Evolutionary conservation across 2,113 vertebrate genomes (phyloP), one percentile per base, ranked within the genome.

Genomic region (Dolichotis patagonum): DNA sequence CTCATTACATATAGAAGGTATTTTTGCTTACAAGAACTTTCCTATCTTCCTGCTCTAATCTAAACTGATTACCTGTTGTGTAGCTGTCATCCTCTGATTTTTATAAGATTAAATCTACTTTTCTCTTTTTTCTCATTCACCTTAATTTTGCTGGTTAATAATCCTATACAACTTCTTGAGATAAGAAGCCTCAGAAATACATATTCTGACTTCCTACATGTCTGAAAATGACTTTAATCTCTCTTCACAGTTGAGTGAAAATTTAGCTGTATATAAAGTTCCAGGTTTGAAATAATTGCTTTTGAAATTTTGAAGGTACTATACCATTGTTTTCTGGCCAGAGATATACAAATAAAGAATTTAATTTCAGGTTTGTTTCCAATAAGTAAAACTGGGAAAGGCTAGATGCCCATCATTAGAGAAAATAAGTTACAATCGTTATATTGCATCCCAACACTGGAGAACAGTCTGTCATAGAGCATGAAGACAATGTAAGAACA

Each of bases 171-270:
- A 88, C 58, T 85, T 95, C 17, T 71, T 87, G 41, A 91, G 28
- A 90, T 10, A 85, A n/a, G 69, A 94, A 92, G 52, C 3, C 28
- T 85, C 86, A 62, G 43, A 95, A 9, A 94, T 81, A 80, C 6
- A 94, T 32, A 96, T 88, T 95, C 54, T 92, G 11, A 96, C 78
- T 87, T 89, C 52, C 69, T 81, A 52, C 6, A 80, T 80, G 32
- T 77, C 82, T 88, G 20, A 93, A 97, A 54, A 86, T 94, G 22
- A 88, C 26, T 60, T 90, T 95, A 92, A 94, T 85, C 26, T 81
- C 52, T 73, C 13, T 14, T 92, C 30, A 30, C 8, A 92, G 52
- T 63, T 95, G 73, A 89, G 19, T 73, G 41, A 95, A 83, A 96
- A 89, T 96, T 91, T 78, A 9, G 13, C 46, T 85, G 22, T 16